Evolutionary conservation across 2,888 invertebrate genomes (phyloP), one percentile per base, ranked within the genome.

Genomic region (Troilus luridus): DNA sequence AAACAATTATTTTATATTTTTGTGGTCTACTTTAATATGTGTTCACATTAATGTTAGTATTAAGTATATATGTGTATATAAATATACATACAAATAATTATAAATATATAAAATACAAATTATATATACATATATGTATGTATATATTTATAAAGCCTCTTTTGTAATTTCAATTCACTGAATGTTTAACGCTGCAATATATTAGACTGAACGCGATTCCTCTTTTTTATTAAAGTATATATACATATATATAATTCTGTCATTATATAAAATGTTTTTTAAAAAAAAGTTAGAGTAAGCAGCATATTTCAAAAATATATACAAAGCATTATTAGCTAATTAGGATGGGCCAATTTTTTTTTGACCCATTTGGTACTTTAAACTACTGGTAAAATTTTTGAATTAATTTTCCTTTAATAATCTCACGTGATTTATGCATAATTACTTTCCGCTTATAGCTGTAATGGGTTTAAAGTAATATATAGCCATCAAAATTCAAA

Each of bases 1-100:
- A 89, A 77, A 89, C 89, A 56, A 67, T 89, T 89, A 89, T 89
- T 89, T 89, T 89, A 89, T 89, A 89, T 89, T 89, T 89, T 89
- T 89, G 89, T 89, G 89, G 67, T 89, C 89, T 89, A 89, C 89
- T 72, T 89, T 72, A 72, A 72, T 89, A 89, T 89, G 89, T 89
- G 89, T 89, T 89, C 89, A 89, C 67, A 89, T 89, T 89, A 89
- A 89, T 27, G 62, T 89, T 67, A 89, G 89, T 89, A 89, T 89
- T 89, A 89, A 89, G 89, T 89, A 89, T 58, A 77, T 89, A 54
- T 89, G 77, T 89, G 77, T 89, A 77, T 89, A 77, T 89, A 72
- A 58, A 89, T 56, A 54, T 89, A 62, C 12, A 72, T 72, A 88
- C 41, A 58, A 88, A 72, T 72, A 72, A 72, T 72, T 72, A 72